Percentiles rank a stretch among this genome's conserved stretches.
Evolutionary conservation across 2,888 invertebrate species (phyloP).

Genomic region (Hedychridium roseum): DNA sequence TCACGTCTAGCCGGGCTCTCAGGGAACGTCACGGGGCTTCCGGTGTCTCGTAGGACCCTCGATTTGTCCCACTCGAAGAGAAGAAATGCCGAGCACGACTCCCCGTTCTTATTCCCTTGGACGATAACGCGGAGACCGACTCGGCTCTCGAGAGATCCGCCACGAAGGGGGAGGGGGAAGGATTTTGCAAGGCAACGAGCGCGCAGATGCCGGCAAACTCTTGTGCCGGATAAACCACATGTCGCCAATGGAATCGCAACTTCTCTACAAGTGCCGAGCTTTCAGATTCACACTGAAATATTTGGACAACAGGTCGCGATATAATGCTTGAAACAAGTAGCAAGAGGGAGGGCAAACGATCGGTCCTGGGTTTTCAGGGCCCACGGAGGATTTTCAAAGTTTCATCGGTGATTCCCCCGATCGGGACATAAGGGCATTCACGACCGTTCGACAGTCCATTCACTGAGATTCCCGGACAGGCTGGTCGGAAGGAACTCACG

Average conservation of each 20-base stretch:
- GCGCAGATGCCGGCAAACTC: neutral
- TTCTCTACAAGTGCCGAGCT: no score
- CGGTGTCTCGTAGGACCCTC: constrained; percentile 2
- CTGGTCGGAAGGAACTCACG: no score
- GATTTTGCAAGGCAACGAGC: neutral
- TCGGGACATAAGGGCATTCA: constrained; percentile 32
- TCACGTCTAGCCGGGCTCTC: constrained; percentile 10
- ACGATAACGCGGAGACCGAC: constrained; percentile 5
- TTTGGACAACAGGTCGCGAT: no score
- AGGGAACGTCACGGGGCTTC: constrained; percentile 14
- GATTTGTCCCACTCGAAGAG: constrained; percentile 1
- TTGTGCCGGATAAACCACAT: constrained; percentile 4
- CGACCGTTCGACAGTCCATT: constrained; percentile 10
- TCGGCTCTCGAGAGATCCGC: neutral
- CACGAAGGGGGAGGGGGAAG: neutral
- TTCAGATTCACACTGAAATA: no score
- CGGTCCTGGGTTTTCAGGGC: no score
- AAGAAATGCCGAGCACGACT: constrained; percentile 17
- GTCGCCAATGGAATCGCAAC: constrained; percentile 15
- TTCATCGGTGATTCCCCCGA: constrained; percentile 24
- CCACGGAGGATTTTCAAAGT: no score
- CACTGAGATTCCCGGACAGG: constrained; percentile 3
- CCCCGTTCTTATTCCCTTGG: constrained; percentile 16
- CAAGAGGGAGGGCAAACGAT: no score
- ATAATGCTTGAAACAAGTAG: no score